Evolutionary conservation across 2,888 invertebrate species (phyloP), one percentile per base, ranked within the genome.

Genomic region (Lasioglossum leucozonium): DNA sequence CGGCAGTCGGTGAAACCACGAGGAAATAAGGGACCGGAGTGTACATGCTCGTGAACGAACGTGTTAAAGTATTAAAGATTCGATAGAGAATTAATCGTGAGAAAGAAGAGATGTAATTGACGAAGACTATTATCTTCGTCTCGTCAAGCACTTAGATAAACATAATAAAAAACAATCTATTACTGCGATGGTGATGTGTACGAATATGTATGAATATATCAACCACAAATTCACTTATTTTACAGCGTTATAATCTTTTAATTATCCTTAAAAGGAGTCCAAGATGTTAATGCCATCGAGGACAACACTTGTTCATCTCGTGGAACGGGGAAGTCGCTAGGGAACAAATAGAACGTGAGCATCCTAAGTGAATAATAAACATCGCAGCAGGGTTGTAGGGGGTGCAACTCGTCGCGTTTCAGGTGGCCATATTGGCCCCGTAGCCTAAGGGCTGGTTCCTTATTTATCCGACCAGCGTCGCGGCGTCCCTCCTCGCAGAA

Each of bases 291-390:
- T 1, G 67, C n/a, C n/a, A n/a, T 67, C 67, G 10, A 37, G 44
- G 71, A 51, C 47, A 34, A 44, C 77, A 71, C 72, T 84, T 82
- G 86, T 75, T 75, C 79, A 44, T 34, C 58, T 42, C 34, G 8
- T 30, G 73, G 80, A 84, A 84, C 81, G 87, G 89, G 85, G 86
- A 83, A 87, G 82, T 78, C 83, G 90, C 85, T 89, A 55, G 90
- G 88, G 86, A 88, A 89, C 89, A 91, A 91, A 90, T 91, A 90
- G 90, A 91, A 92, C 86, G 85, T 89, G 93, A 93, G 92, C 91
- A 93, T 91, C 90, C 89, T 92, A 92, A 93, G 92, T 93, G 93
- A 93, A 93, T 93, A 93, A 92, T 92, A 92, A 93, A 93, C 89
- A 92, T 91, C 87, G 85, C 85, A 86, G 86, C 88, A 84, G 91